A percentile compares a stretch with the other conserved stretches of the same genome.
Conservation (phyloP, 2,888 invertebrate species). For the Prosopocoilus inquinatus region DNA sequence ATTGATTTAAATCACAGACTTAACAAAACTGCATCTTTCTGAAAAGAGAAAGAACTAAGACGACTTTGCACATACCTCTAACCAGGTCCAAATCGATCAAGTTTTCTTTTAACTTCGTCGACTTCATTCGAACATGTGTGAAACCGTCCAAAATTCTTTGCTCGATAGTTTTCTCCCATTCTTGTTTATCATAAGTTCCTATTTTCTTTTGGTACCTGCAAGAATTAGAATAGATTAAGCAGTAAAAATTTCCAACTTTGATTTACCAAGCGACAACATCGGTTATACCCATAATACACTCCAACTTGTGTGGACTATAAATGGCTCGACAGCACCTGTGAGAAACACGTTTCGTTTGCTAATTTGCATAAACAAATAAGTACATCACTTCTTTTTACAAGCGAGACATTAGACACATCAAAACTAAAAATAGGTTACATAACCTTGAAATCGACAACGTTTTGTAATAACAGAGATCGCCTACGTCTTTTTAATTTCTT, state of each 20-base stretch:
- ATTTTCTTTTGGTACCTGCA: constrained; percentile 92
- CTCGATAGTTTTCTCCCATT: constrained; percentile 96
- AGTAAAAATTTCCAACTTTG: background rate
- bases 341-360: constrained; percentile 3
- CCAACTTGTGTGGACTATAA: background rate
- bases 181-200: constrained; percentile 94
- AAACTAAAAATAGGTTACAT: constrained; percentile 12
- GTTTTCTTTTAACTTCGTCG: constrained; percentile 66
- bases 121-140: constrained; percentile 71
- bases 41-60: background rate
- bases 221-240: background rate
- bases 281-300: constrained; percentile 37
- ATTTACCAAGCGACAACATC: constrained; percentile 41
- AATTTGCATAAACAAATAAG: background rate
- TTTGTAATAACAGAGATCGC: background rate
- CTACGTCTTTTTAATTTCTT: background rate
- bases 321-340: background rate
- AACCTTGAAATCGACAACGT: constrained; percentile 11
- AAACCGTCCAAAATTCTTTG: constrained; percentile 85
- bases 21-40: too few species aligned
- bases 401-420: background rate
- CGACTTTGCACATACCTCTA: constrained; percentile 63
- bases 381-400: background rate
- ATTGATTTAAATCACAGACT: too few species aligned
- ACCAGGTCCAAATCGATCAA: constrained; percentile 95